These are phyloP conservation scores for Cephalopterus ornatus DNA, from an alignment of 2,113 vertebrate genomes.

Conservation along the genomic window DNA sequence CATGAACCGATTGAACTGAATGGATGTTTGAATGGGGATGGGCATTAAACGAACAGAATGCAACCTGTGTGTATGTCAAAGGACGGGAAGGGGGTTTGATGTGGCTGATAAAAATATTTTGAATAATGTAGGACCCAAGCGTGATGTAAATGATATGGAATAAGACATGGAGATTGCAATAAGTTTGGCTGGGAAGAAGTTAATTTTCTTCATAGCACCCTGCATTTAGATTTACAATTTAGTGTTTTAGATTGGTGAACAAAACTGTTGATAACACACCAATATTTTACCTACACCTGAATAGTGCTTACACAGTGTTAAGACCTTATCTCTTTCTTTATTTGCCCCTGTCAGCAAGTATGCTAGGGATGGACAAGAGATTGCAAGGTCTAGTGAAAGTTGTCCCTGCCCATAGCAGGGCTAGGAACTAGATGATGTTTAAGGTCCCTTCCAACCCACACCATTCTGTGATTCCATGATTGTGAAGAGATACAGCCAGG, in stretches of 20 bases:
- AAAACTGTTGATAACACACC: neutral
- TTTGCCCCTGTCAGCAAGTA: neutral
- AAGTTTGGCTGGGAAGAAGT: neutral
- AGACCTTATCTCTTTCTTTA: neutral
- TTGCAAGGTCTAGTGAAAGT: neutral
- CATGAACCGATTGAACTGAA: neutral
- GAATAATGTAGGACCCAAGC: neutral
- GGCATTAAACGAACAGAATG: neutral
- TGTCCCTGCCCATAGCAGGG: accelerated
- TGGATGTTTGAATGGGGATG: neutral
- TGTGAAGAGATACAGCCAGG: neutral
- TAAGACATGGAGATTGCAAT: neutral
- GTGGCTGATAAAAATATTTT: neutral
- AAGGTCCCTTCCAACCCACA: neutral
- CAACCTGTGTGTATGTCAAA: neutral
- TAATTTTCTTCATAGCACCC: neutral
- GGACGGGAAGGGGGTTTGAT: neutral
- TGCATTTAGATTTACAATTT: neutral
- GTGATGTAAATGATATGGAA: neutral
- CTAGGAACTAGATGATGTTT: neutral
- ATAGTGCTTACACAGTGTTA: neutral
- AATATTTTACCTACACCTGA: neutral
- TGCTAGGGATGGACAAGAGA: neutral
- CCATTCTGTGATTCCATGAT: neutral
- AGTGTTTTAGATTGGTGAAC: neutral